Evolutionary conservation across 2,888 invertebrate species (phyloP), one percentile per base, ranked within the genome.

Genomic region (Germaria angustata): DNA sequence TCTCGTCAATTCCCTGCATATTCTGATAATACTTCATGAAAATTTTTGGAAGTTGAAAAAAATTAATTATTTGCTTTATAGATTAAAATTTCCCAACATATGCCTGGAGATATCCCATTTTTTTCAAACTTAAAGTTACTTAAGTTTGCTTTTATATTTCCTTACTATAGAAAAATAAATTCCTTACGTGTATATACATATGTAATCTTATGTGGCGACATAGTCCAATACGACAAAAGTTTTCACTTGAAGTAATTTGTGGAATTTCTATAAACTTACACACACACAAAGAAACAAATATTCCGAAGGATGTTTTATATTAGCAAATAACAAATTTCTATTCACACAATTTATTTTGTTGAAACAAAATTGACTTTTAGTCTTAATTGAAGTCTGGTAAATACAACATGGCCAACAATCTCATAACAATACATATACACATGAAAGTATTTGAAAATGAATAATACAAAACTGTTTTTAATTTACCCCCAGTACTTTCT

Each of bases 231-330:
- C 24, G 24, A 24, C n/a, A 20, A 61, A 17, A 39, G 24, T 61
- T 28, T 61, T 39, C n/a, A 20, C 49, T 61, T 72, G 28, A 51
- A 61, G 24, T 15, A 39, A 28, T 61, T 20, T 57, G 15, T 15
- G 44, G 55, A 22, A 71, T 57, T 57, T 17, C 1, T n/a, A 3
- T n/a, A 39, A 13, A n/a, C n/a, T n/a, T n/a, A 61, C 15, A 53
- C 6, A 49, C 7, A 53, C 8, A 24, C 4, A 1, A 13, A 24
- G 34, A 61, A 28, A n/a, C n/a, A n/a, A n/a, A 13, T 15, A 61
- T 61, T 51, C n/a, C 32, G 5, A 36, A 44, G 28, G 20, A 41
- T 9, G 11, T 11, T 11, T 8, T 11, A 17, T 49, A n/a, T 22
- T 13, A 13, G 7, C 8, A 32, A 15, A 15, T 4, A 28, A 7